Base-by-base conservation (phyloP, 2,113 vertebrate species). In the Nothocercus nigrocapillus region DNA sequence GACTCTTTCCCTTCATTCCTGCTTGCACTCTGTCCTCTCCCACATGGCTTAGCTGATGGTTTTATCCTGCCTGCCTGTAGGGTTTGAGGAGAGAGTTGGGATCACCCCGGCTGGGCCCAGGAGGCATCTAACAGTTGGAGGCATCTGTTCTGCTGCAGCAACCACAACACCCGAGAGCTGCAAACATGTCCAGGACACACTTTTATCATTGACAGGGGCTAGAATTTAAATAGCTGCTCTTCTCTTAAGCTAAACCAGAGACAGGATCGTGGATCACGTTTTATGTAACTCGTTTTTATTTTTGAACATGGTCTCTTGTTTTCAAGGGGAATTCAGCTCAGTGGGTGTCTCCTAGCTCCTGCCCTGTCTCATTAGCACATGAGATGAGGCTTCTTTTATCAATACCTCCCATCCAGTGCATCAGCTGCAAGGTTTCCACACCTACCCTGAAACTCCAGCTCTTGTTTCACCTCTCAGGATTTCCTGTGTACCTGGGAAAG, bases 211-310 rank as follows among this genome's bases (percentile, higher is more conserved):
- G 92, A 30, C 75, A 78, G 10, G 30, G 68, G 20, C 40, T 64
- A 79, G 88, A 73, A 56, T 63, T 89, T 19, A 80, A 95, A 84
- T 42, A 80, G 69, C 76, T 74, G 66, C 73, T 63, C 2, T 54
- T 66, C 72, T 92, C 59, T 77, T 2, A 0, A 68, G 87, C 96
- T 74, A 36, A 77, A 61, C 51, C 17, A 1, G 87, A 78, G 83
- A 78, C 59, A 45, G 80, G 78, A 17, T 63, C 1, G 30, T 38
- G 36, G 67, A 21, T 77, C 51, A 12, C 8, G 0, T 53, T 95
- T 96, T 91, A 89, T 47, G 21, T 93, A 89, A 85, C 73, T 38
- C 2, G 0, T 13, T 74, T 89, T 95, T 90, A 79, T 94, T 96
- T 96, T 93, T 88, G 63, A 85, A 47, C 1, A 0, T 5, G 7